Base-by-base conservation (phyloP, 2,797 vertebrate species). In the Peromyscus aztecus region DNA sequence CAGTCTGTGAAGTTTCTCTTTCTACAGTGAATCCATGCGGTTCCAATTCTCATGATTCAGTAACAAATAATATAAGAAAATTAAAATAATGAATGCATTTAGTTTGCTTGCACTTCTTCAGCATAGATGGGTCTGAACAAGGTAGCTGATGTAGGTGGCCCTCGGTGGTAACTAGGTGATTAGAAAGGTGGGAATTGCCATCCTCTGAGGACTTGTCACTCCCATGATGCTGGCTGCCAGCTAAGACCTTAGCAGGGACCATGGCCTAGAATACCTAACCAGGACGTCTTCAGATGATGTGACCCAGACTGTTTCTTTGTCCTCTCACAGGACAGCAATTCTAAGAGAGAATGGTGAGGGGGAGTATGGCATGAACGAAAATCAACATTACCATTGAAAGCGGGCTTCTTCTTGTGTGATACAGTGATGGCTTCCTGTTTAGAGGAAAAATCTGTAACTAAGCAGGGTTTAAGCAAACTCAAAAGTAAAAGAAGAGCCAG, bases 321-420 rank as follows among this genome's bases (percentile, higher is more conserved):
- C 43, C n/a, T 23, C 16, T 81, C 4, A 24, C 43, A 65, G 65
- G 37, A 76, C 34, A 13, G 24, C 21, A 12, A 3, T 27, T 65
- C 27, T 55, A 67, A 76, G 23, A 27, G 27, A 49, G 21, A 93
- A 55, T 27, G 55, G 9, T 59, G 7, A 83, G 21, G 34, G 16
- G 10, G 23, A 90, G 65, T n/a, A 21, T 6, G 9, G 46, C 3
- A 71, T 46, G 55, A 23, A 84, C 49, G 59, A 95, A 31, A 67
- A 61, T 83, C n/a, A 55, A 37, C 40, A 89, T 89, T 63, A 82
- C 16, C 57, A 81, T 95, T 65, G 59, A 29, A 84, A 80, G 93
- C 73, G 59, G 78, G 27, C 13, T 63, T 59, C 9, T 95, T 57
- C 16, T 57, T 84, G 46, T 21, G 5, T 73, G 27, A n/a, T 90